Conservation (phyloP, 2,888 invertebrate species). For the Orthosia incerta region DNA sequence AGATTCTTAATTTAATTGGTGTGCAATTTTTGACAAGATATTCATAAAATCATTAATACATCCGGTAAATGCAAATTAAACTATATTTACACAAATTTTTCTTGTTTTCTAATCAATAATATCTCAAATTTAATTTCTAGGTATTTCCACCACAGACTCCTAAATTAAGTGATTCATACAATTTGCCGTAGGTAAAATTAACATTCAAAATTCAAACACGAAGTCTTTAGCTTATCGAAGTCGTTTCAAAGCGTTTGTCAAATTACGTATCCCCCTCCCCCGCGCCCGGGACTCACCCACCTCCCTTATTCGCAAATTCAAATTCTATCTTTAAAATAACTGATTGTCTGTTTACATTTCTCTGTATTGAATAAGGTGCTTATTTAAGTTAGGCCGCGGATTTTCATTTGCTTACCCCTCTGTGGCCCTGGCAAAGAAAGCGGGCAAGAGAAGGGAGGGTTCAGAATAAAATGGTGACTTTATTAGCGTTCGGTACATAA, state of each 20-base stretch:
- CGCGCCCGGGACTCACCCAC: conserved; percentile 56
- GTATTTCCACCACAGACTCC: not conserved
- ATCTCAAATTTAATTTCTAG: conserved; percentile 9
- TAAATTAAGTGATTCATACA: conserved; percentile 44
- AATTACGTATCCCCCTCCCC: conserved; percentile 72
- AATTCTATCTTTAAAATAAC: conserved; percentile 87
- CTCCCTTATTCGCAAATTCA: conserved; percentile 73
- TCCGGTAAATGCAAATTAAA: conserved; percentile 25
- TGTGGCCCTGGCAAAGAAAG: conserved; percentile 48
- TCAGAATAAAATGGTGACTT: conserved; percentile 79
- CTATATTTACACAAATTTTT: not conserved
- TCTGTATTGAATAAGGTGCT: conserved; percentile 86
- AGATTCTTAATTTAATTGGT: conserved; percentile 5
- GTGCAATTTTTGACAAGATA: conserved; percentile 8
- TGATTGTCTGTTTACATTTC: conserved; percentile 90
- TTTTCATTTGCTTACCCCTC: conserved; percentile 62
- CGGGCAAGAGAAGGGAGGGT: conserved; percentile 57
- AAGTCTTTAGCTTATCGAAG: conserved; percentile 59
- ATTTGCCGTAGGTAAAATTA: conserved; percentile 58
- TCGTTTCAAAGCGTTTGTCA: conserved; percentile 81
- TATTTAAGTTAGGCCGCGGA: conserved; percentile 76
- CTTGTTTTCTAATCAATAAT: conserved; percentile 32
- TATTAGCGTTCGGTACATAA: conserved; percentile 84
- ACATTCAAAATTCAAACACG: conserved; percentile 72
- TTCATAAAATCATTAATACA: conserved; percentile 12